Percentiles rank a stretch among this genome's conserved stretches.
phyloP scores from a whole-genome alignment of 2,797 vertebrate species.

The Pangasius sanitwongsei region DNA sequence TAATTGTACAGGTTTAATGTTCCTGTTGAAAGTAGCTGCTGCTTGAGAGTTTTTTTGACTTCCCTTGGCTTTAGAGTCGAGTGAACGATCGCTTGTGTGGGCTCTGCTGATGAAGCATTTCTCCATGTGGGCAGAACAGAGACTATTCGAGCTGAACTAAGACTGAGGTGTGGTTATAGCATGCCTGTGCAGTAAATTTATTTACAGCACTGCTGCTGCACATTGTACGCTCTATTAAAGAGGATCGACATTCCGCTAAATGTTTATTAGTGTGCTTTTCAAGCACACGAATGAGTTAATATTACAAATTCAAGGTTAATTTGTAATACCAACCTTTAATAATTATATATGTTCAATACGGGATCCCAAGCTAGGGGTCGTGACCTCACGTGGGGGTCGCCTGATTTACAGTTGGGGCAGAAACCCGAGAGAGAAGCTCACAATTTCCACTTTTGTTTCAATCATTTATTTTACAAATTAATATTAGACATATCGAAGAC shows the following conservation, averaged over 20 bases:
- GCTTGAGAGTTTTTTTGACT: conserved; percentile 46
- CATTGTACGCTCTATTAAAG: not conserved
- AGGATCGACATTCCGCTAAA: not conserved
- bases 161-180: not conserved
- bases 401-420: not conserved
- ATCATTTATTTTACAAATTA: not conserved
- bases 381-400: not conserved
- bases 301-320: not conserved
- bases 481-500: not conserved
- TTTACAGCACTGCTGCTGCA: not conserved
- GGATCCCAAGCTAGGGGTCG: not conserved
- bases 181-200: not conserved
- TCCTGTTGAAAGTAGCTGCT: conserved; percentile 66
- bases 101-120: conserved; percentile 36
- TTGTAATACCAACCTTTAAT: not conserved
- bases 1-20: conserved; percentile 56
- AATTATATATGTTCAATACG: not conserved
- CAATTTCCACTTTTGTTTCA: not conserved
- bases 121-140: conserved; percentile 7
- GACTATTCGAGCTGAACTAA: not conserved
- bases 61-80: conserved; percentile 51
- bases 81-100: conserved; percentile 8
- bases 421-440: not conserved
- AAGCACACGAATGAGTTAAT: too few relatives aligned
- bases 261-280: not conserved